Conservation (phyloP, 2,888 invertebrate species). For the Morpho deidamia region DNA sequence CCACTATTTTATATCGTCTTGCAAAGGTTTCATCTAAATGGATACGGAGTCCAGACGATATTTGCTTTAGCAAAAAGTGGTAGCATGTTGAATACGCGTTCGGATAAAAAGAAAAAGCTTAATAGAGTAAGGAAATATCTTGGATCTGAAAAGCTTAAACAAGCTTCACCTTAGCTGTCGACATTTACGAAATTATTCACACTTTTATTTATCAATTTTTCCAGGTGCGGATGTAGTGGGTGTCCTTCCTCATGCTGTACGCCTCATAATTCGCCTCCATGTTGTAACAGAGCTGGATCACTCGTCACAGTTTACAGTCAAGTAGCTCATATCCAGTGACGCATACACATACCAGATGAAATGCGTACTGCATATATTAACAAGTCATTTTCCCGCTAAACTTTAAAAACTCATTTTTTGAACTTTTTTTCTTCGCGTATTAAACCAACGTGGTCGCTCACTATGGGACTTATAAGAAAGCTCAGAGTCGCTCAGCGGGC, state of each 20-base stretch:
- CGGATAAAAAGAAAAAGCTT: no score
- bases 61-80: no score
- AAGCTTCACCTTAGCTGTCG: not conserved
- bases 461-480: no score
- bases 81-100: no score
- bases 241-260: constrained; percentile 41
- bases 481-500: no score
- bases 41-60: no score
- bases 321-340: constrained; percentile 75
- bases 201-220: constrained; percentile 17
- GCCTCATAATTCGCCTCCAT: constrained; percentile 23
- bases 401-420: not conserved
- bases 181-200: not conserved
- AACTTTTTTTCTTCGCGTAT: not conserved
- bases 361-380: not conserved
- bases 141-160: not conserved
- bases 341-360: constrained; percentile 12
- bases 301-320: constrained; percentile 76
- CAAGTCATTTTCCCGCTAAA: constrained; percentile 1
- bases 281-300: constrained; percentile 47
- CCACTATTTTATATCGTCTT: no score
- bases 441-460: no score
- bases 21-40: no score
- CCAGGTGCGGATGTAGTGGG: constrained; percentile 39
- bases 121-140: not conserved